Evolutionary conservation across 1,140 invertebrate genomes (phyloP).

Genomic region (Aethina tumida): DNA sequence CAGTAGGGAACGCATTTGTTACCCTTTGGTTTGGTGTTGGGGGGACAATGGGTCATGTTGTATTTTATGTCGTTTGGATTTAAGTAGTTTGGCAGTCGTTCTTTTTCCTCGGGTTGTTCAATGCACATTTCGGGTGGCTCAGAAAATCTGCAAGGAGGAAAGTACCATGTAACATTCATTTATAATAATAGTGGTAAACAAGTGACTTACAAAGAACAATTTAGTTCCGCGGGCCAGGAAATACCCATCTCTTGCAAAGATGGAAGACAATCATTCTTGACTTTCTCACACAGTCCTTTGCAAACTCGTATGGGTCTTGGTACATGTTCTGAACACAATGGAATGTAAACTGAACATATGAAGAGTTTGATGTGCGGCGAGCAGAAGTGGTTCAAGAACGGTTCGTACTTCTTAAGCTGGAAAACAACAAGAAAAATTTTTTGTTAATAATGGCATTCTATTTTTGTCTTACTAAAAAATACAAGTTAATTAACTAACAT

Average conservation of each 20-base stretch:
- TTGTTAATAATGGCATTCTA: too few species aligned
- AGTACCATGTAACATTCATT: background rate
- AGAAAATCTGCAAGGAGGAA: constrained; percentile 41
- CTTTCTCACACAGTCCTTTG: constrained; percentile 72
- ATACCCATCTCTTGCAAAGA: constrained; percentile 60
- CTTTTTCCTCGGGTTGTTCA: constrained; percentile 25
- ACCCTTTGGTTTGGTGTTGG: constrained; percentile 13
- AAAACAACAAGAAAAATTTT: constrained; percentile 31
- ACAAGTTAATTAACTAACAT: too few species aligned
- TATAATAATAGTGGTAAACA: background rate
- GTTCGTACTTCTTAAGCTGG: constrained; percentile 64
- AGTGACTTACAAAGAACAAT: constrained; percentile 56
- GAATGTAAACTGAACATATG: constrained; percentile 84
- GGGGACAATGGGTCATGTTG: constrained; percentile 17
- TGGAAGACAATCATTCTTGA: constrained; percentile 65
- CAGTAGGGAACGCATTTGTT: constrained; percentile 36
- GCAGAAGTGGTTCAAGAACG: constrained; percentile 76
- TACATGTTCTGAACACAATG: constrained; percentile 85
- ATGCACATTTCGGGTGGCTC: constrained; percentile 27
- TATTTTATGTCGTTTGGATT: constrained; percentile 12
- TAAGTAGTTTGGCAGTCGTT: constrained; percentile 13
- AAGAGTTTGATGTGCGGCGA: constrained; percentile 78
- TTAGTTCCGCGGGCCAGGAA: constrained; percentile 63
- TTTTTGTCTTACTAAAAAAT: too few species aligned
- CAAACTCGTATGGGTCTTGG: constrained; percentile 78